Conservation (phyloP, 1,140 invertebrate genomes). For the Megathymus violae region DNA sequence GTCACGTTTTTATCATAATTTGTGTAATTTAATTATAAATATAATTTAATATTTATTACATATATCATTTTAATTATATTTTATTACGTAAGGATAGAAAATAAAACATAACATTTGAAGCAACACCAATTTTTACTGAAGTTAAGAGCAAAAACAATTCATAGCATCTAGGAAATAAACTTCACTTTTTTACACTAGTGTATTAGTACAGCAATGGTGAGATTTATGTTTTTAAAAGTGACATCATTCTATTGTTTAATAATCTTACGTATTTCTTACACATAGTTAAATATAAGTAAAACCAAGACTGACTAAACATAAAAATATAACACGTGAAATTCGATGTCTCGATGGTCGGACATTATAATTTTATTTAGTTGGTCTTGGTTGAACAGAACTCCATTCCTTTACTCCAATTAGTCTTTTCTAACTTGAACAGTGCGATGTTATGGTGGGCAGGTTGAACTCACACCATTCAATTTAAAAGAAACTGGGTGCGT, state of each 20-base stretch:
- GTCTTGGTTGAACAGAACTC: conserved; percentile 84
- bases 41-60: no score
- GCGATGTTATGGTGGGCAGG: conserved; percentile 70
- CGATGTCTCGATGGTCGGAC: conserved; percentile 56
- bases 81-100: conserved; percentile 10
- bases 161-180: conserved; percentile 45
- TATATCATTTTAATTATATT: no score
- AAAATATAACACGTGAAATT: conserved; percentile 68
- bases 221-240: conserved; percentile 54
- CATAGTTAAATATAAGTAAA: conserved; percentile 73
- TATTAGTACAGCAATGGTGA: conserved; percentile 54
- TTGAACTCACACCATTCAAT: conserved; percentile 81
- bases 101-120: conserved; percentile 52
- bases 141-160: conserved; percentile 66
- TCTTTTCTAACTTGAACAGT: conserved; percentile 83
- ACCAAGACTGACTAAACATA: conserved; percentile 84
- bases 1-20: no score
- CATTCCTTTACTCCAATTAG: conserved; percentile 78
- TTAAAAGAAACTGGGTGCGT: conserved; percentile 81
- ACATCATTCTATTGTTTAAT: conserved; percentile 56
- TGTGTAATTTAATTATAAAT: no score
- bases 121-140: conserved; percentile 76
- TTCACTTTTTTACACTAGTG: conserved; percentile 44
- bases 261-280: conserved; percentile 48
- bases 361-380: conserved; percentile 80